phyloP scores from a whole-genome alignment of 2,888 invertebrate genomes.

The Callosobruchus maculatus region DNA sequence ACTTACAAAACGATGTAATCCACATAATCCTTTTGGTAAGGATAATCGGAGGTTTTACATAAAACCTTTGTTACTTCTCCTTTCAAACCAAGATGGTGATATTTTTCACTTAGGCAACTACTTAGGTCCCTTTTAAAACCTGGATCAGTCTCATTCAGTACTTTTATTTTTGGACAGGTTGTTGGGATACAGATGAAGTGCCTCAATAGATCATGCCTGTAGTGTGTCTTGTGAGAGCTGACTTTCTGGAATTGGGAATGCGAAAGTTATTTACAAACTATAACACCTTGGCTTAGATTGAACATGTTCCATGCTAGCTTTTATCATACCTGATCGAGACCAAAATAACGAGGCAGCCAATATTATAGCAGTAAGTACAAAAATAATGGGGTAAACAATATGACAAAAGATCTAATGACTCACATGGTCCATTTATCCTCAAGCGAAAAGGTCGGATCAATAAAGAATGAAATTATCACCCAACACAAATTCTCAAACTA shows the following conservation, averaged over 20 bases:
- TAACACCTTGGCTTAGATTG: too few relatives aligned
- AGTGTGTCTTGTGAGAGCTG: slow-evolving; percentile 17
- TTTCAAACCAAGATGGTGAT: slow-evolving; percentile 15
- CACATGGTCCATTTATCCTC: too few relatives aligned
- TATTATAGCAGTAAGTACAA: too few relatives aligned
- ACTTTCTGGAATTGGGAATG: slow-evolving; percentile 12
- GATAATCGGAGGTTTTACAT: slow-evolving; percentile 17
- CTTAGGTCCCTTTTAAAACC: slow-evolving; percentile 13
- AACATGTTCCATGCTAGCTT: too few relatives aligned
- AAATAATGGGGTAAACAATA: too few relatives aligned
- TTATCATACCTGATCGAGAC: too few relatives aligned
- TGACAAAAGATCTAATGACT: too few relatives aligned
- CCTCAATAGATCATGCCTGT: slow-evolving; percentile 24
- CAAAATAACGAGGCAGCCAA: too few relatives aligned
- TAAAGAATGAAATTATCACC: too few relatives aligned
- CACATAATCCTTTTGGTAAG: slow-evolving; percentile 20
- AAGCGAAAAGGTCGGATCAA: too few relatives aligned
- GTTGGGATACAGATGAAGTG: slow-evolving; percentile 25
- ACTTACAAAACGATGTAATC: slow-evolving; percentile 25
- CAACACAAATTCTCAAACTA: too few relatives aligned
- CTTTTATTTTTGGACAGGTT: slow-evolving; percentile 21
- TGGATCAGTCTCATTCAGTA: slow-evolving; percentile 14
- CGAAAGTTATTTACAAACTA: too few relatives aligned
- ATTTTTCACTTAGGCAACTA: slow-evolving; percentile 22
- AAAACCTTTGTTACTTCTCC: slow-evolving; percentile 14